Conservation (phyloP, 2,113 vertebrate genomes). For the Camelus dromedarius region DNA sequence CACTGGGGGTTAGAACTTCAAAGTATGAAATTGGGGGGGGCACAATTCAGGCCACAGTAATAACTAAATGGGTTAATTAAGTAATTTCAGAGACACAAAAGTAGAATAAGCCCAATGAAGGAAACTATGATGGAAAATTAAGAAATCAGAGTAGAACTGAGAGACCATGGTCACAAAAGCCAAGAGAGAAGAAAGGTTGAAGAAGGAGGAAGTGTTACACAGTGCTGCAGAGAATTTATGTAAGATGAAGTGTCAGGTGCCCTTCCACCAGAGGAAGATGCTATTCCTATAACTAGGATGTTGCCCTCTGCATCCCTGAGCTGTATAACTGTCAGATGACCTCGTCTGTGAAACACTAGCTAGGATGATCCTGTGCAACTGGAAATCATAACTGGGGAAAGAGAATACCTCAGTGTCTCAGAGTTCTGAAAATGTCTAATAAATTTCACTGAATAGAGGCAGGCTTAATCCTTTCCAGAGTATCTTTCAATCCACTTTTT, state of each 20-base stretch:
- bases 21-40: not conserved
- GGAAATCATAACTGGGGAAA: not conserved
- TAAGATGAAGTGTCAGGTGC: rapidly evolving
- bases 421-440: not conserved
- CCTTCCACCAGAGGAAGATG: not conserved
- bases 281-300: rapidly evolving
- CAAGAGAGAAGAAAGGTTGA: not conserved
- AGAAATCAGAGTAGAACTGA: not conserved
- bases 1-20: not conserved
- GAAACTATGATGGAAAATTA: not conserved
- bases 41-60: not conserved
- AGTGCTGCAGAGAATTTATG: not conserved
- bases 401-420: not conserved
- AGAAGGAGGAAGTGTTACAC: not conserved
- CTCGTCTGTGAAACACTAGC: not conserved
- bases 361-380: not conserved
- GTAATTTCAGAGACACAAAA: not conserved
- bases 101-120: not conserved
- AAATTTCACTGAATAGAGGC: not conserved
- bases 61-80: not conserved
- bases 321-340: not conserved
- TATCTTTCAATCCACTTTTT: not conserved
- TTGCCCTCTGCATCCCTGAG: not conserved
- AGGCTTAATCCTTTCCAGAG: not conserved
- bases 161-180: not conserved